Conservation (phyloP, 2,797 vertebrate genomes). For the Falco berigora region DNA sequence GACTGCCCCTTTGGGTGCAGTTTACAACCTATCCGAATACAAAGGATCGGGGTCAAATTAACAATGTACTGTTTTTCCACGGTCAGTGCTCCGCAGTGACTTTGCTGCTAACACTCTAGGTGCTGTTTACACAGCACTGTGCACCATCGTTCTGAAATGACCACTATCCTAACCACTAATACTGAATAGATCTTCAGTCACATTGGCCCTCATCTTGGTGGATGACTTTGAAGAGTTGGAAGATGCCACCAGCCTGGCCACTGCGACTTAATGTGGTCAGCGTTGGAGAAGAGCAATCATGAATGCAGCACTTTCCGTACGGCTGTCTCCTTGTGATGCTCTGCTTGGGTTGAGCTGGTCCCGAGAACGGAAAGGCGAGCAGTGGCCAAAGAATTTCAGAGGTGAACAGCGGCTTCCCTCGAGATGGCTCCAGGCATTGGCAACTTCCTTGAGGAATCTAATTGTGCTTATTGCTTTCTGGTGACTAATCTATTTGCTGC, state of each 20-base stretch:
- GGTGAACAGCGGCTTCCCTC: neutral
- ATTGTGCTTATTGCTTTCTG: neutral
- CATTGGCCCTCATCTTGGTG: neutral
- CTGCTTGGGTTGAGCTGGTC: neutral
- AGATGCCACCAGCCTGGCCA: neutral
- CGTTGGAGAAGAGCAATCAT: neutral
- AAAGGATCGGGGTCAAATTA: neutral
- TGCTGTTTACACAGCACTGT: neutral
- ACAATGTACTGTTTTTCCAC: fast-evolving
- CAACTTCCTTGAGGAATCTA: neutral
- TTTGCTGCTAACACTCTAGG: neutral
- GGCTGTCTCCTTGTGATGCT: neutral
- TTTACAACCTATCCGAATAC: neutral
- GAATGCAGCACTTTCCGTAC: neutral
- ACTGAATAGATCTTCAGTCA: neutral
- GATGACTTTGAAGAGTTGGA: neutral
- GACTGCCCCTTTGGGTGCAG: neutral
- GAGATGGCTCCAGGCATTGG: neutral
- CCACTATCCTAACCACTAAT: neutral
- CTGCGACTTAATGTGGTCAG: neutral
- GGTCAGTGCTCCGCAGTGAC: neutral
- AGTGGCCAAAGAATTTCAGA: neutral
- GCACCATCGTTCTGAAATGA: neutral
- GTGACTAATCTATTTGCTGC: neutral
- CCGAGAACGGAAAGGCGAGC: neutral